Evolutionary conservation across 2,797 vertebrate genomes (phyloP), one percentile per base, ranked within the genome.

Genomic region (Coranthus polyacanthus): DNA sequence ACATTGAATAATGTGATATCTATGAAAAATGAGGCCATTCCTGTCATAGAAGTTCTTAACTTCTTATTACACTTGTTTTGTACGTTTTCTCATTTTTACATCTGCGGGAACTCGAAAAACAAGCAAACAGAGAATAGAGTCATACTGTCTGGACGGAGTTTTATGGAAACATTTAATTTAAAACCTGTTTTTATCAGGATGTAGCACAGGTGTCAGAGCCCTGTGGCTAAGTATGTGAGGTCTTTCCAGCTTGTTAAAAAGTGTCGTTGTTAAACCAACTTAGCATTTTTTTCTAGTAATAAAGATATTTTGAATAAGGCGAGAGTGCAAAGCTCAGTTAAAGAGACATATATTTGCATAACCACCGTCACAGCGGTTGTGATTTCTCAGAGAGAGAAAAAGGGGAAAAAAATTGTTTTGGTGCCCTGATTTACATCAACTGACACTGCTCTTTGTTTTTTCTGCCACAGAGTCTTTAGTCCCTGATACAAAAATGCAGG

Each of bases 181-280:
- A 66, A 39, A 77, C 36, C 21, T 54, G 53, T 82, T 82, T 39
- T 79, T 68, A 67, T 67, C 47, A 61, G 44, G 17, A 44, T 20
- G 49, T 42, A 50, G 49, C 32, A 9, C 83, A 90, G 89, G 72
- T 89, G 78, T 88, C 39, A 1, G 6, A 16, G 60, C 57, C 72
- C 65, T 13, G 10, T 60, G 65, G 77, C 60, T 37, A 55, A 50
- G 57, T 59, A 80, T 85, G 83, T 78, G 86, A 81, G 85, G 84
- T 89, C 82, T 59, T 26, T 1, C 15, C 38, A 24, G 43, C 58
- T 77, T 72, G 42, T 88, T 78, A 89, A 86, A 49, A 76, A 63
- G 6, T 22, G 2, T n/a, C 44, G 38, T 38, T 60, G 38, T 68
- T 54, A 53, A 79, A 58, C 1, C 17, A 52, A 53, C 21, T 74